Conservation (phyloP, 2,888 invertebrate genomes). For the Octodonta nipae region DNA sequence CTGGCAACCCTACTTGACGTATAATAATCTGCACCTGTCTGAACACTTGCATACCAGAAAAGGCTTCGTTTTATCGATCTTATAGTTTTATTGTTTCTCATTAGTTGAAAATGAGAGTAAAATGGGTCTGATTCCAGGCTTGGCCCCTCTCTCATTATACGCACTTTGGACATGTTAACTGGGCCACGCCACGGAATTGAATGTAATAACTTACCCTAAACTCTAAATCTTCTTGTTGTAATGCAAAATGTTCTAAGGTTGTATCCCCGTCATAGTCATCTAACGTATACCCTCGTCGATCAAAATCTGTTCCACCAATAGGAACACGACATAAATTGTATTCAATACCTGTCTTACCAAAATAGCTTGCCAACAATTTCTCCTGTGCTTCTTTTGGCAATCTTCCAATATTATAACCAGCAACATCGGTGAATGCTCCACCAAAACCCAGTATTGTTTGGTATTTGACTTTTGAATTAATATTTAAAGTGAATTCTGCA, state of each 20-base stretch:
- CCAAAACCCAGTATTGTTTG: constrained; percentile 72
- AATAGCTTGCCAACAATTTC: constrained; percentile 50
- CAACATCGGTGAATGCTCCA: constrained; percentile 57
- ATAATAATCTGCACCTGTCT: too few relatives aligned
- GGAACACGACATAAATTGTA: constrained; percentile 71
- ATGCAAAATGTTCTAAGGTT: constrained; percentile 48
- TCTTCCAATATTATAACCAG: constrained; percentile 53
- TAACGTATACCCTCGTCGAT: constrained; percentile 65
- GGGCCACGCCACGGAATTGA: too few relatives aligned
- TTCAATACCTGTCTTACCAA: constrained; percentile 41
- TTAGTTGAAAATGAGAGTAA: too few relatives aligned
- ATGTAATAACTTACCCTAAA: too few relatives aligned
- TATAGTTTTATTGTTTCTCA: too few relatives aligned
- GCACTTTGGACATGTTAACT: too few relatives aligned
- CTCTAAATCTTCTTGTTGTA: constrained; percentile 51
- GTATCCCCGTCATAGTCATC: constrained; percentile 46
- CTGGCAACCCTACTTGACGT: too few relatives aligned
- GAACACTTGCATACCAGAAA: too few relatives aligned
- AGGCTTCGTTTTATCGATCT: too few relatives aligned
- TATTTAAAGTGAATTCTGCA: constrained; percentile 24
- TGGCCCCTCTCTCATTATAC: too few relatives aligned
- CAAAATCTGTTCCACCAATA: constrained; percentile 79
- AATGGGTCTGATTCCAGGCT: too few relatives aligned
- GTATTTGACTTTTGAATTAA: constrained; percentile 26
- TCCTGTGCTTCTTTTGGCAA: constrained; percentile 42